phyloP scores from a whole-genome alignment of 2,113 vertebrate species.

The Poeciliopsis prolifica region DNA sequence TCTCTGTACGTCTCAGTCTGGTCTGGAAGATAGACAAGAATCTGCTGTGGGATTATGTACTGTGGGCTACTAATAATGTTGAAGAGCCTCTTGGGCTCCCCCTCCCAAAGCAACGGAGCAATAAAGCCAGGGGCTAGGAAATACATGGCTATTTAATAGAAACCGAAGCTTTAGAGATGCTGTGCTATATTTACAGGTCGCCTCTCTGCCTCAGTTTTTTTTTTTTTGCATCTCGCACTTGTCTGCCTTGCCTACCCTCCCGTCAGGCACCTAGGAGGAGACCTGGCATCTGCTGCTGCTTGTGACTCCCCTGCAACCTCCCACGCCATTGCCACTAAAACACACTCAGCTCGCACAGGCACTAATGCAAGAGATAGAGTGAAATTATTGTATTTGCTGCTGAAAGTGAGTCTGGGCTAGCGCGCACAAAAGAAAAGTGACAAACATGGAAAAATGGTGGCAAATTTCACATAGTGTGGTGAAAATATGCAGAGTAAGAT shows the following conservation, averaged over 20 bases:
- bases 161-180: constrained; percentile 67
- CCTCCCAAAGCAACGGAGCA: constrained; percentile 80
- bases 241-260: constrained; percentile 50
- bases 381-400: constrained; percentile 33
- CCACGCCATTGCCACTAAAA: constrained; percentile 61
- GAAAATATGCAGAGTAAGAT: constrained; percentile 15
- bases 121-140: constrained; percentile 80
- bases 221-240: constrained; percentile 31
- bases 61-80: constrained; percentile 82
- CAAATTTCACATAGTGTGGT: constrained; percentile 27
- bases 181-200: constrained; percentile 80
- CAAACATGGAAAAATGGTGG: constrained; percentile 23
- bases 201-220: constrained; percentile 38
- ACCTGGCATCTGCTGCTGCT: constrained; percentile 66
- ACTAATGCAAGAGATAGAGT: constrained; percentile 29
- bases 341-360: constrained; percentile 30
- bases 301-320: constrained; percentile 56
- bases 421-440: constrained; percentile 30
- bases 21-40: constrained; percentile 68
- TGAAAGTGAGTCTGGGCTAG: constrained; percentile 49
- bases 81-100: constrained; percentile 77
- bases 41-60: constrained; percentile 77
- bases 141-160: constrained; percentile 78
- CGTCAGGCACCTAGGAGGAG: constrained; percentile 59
- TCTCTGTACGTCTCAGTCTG: constrained; percentile 65